Evolutionary conservation across 2,113 vertebrate genomes (phyloP), one percentile per base, ranked within the genome.

Genomic region (Petrocephalus zakoni): DNA sequence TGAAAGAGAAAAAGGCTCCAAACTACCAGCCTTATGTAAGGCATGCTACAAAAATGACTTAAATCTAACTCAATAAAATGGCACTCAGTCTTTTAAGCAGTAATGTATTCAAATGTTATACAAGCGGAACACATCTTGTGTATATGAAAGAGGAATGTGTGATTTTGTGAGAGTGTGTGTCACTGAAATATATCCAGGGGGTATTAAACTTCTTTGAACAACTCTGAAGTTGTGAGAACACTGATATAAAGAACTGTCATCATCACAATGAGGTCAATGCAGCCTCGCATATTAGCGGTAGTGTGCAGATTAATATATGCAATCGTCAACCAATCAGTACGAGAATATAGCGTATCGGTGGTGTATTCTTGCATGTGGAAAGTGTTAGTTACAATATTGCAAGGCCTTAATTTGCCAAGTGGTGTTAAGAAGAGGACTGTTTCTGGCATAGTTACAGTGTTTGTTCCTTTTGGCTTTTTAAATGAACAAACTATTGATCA

Each of bases 281-380:
- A 90, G 89, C 86, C 91, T 93, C 92, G 90, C 93, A 93, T 88
- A 91, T 94, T 94, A 94, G 94, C 93, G 94, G 94, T 94, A 94
- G 91, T 91, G 90, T 90, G 87, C 90, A 91, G 93, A 94, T 92
- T 92, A 93, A 93, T 93, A 94, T 92, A 94, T 90, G 86, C 10
- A 53, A 37, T 91, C 89, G 91, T 94, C 91, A 90, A 94, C 91
- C 94, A 95, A 95, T 93, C 94, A 93, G 92, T 93, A 91, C 75
- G 75, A 91, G 91, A 91, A 91, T 92, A 91, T 92, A 92, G 92
- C 90, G n/a, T n/a, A 93, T 94, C 91, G 89, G 89, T 53, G 88
- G 92, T 92, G 88, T 92, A 90, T 89, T 90, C 91, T 89, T 88
- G 90, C 68, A 84, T 81, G 88, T 87, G 61, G 34, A 52, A 49